These are phyloP conservation scores for Sepiola atlantica DNA, from an alignment of 2,888 invertebrate genomes.

Conservation along the genomic window DNA sequence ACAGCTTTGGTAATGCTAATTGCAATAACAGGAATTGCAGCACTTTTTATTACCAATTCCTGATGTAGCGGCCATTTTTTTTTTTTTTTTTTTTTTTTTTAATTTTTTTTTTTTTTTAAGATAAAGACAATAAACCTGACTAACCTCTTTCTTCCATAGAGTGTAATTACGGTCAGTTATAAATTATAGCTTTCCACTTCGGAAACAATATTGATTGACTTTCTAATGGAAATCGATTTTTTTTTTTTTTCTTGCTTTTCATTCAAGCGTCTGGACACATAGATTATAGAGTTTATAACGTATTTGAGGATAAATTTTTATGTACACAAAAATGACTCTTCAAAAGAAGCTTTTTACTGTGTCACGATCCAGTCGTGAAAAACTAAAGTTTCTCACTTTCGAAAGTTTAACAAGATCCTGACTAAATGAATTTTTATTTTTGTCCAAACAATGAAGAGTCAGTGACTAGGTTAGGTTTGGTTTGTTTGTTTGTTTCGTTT, in stretches of 20 bases:
- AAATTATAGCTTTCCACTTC: not conserved
- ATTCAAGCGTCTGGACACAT: not conserved
- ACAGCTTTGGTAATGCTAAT: not conserved
- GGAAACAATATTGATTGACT: not conserved
- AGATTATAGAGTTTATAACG: too few relatives aligned
- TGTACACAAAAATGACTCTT: too few relatives aligned
- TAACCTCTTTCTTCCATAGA: not conserved
- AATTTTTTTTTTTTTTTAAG: not conserved
- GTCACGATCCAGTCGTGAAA: too few relatives aligned
- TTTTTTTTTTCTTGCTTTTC: not conserved
- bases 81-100: not conserved
- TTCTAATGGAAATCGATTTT: not conserved
- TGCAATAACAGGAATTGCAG: not conserved
- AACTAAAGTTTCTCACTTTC: too few relatives aligned
- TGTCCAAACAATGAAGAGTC: too few relatives aligned
- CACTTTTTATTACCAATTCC: not conserved
- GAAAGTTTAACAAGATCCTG: too few relatives aligned
- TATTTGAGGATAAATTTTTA: too few relatives aligned
- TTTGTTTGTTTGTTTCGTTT: too few relatives aligned
- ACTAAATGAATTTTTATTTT: too few relatives aligned
- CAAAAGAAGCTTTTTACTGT: too few relatives aligned
- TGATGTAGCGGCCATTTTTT: not conserved
- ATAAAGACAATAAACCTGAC: not conserved
- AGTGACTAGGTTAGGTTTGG: too few relatives aligned
- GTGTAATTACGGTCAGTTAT: not conserved